Conservation (phyloP, 2,888 invertebrate species). For the Xestobium rufovillosum region DNA sequence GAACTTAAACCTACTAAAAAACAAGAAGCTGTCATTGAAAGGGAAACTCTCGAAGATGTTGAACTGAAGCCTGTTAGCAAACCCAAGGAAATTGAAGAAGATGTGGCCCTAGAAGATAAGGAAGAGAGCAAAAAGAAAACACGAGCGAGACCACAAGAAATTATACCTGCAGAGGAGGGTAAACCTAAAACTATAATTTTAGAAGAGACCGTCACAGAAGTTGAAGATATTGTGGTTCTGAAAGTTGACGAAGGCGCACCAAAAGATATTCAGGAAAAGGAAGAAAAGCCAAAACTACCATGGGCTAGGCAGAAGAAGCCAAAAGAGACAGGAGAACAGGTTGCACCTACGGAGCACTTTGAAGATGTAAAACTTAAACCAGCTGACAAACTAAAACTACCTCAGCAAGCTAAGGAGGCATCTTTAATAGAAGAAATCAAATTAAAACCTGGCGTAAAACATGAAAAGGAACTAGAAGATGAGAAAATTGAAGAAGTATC, state of each 20-base stretch:
- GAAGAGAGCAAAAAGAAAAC: conserved; percentile 24
- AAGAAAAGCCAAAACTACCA: conserved; percentile 32
- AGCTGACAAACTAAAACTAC: too few species aligned
- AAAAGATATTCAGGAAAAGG: conserved; percentile 25
- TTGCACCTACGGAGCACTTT: conserved; percentile 15
- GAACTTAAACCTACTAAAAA: conserved; percentile 28
- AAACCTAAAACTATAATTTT: conserved; percentile 34
- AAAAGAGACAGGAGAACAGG: too few species aligned
- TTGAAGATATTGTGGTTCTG: conserved; percentile 52
- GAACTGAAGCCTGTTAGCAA: conserved; percentile 18
- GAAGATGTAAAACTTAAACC: too few species aligned
- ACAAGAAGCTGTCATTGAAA: conserved; percentile 17
- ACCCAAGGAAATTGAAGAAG: conserved; percentile 23
- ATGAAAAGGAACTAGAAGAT: conserved; percentile 27
- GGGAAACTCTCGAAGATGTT: conserved; percentile 26
- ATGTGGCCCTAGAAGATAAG: conserved; percentile 29
- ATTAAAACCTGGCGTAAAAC: conserved; percentile 36
- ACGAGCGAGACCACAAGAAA: conserved; percentile 29
- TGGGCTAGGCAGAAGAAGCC: conserved; percentile 33
- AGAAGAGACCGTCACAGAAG: conserved; percentile 50
- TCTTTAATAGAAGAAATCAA: conserved; percentile 27
- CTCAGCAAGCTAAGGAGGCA: conserved; percentile 9
- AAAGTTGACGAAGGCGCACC: conserved; percentile 42
- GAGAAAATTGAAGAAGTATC: conserved; percentile 27
- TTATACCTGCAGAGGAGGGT: conserved; percentile 24